Evolutionary conservation across 1,140 invertebrate species (phyloP).

Genomic region (Diplogasteroides magnus): DNA sequence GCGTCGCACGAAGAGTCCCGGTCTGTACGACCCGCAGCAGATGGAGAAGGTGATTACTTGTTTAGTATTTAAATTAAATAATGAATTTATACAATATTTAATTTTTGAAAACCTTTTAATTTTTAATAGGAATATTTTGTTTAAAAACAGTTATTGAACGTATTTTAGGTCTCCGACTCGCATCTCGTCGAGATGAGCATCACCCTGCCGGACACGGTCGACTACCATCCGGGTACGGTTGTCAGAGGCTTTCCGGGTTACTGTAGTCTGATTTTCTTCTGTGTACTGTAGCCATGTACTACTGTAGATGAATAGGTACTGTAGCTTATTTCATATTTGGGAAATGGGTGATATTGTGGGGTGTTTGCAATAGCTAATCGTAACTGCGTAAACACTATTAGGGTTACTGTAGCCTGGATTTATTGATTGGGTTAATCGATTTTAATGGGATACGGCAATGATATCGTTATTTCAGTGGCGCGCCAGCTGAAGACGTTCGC

Average conservation of each 20-base stretch:
- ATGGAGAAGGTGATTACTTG: conserved; percentile 9
- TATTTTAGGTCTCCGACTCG: conserved; percentile 24
- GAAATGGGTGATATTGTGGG: neutral
- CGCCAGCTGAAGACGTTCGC: conserved; percentile 25
- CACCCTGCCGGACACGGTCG: conserved; percentile 25
- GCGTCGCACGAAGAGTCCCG: neutral
- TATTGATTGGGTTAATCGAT: too few species aligned
- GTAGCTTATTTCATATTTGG: neutral
- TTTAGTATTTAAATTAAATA: neutral
- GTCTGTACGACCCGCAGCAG: conserved; percentile 11
- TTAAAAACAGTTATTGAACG: too few species aligned
- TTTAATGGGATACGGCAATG: too few species aligned
- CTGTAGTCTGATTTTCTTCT: too few species aligned
- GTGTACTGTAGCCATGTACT: too few species aligned
- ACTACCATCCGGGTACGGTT: conserved; percentile 22
- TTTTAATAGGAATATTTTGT: too few species aligned
- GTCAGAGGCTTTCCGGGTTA: too few species aligned
- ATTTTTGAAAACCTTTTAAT: too few species aligned
- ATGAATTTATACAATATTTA: conserved; percentile 9
- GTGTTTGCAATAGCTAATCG: neutral
- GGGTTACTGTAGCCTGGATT: too few species aligned
- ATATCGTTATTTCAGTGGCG: conserved; percentile 15
- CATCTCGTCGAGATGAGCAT: conserved; percentile 19
- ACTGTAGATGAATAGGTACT: too few species aligned
- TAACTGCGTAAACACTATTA: too few species aligned